Evolutionary conservation across 1,140 invertebrate genomes (phyloP).

Genomic region (Pentalonia nigronervosa): DNA sequence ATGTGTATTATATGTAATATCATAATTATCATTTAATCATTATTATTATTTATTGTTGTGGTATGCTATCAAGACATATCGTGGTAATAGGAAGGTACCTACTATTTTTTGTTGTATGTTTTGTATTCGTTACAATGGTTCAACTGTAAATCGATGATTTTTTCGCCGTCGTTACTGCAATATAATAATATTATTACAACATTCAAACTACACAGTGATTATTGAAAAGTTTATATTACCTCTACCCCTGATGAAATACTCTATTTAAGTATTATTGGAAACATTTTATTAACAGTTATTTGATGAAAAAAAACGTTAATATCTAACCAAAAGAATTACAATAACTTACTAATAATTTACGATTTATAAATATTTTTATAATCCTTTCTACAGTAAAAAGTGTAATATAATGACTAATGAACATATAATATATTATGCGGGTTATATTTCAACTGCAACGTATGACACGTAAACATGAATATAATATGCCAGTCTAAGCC

Average conservation of each 20-base stretch:
- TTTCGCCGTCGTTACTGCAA: background rate
- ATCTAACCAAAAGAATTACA: background rate
- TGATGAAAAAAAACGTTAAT: background rate
- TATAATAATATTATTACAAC: background rate
- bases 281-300: background rate
- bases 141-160: background rate
- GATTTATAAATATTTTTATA: background rate
- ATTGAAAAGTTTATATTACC: background rate
- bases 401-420: background rate
- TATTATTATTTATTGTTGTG: background rate
- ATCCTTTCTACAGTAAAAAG: background rate
- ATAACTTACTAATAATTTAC: background rate
- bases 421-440: background rate
- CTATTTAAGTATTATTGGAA: background rate
- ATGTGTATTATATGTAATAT: no score
- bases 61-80: background rate
- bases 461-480: background rate
- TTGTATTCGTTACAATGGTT: background rate
- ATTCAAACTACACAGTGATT: background rate
- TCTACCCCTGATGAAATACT: background rate
- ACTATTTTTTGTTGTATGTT: background rate
- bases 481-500: no score
- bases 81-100: background rate
- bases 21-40: background rate
- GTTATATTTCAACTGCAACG: background rate